Base-by-base conservation (phyloP, 2,888 invertebrate species). In the Drosophila greeni region DNA sequence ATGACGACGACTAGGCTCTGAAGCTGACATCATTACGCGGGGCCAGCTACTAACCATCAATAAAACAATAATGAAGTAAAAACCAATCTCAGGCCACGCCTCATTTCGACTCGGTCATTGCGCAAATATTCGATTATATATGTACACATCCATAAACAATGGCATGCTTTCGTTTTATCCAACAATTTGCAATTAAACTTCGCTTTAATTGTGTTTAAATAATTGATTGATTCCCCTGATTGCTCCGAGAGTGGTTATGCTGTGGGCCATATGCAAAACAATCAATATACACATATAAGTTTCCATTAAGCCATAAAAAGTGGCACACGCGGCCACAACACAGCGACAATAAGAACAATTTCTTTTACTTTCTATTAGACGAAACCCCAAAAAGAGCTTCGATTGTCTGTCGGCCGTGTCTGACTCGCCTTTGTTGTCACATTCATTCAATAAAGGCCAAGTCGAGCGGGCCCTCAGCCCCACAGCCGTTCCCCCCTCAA, bases 401-500 rank as follows among this genome's bases (percentile, higher is more conserved):
- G 72, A 73, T 43, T 42, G 64, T 67, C 72, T 57, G 59, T 62
- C 55, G 42, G 49, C 45, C 47, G 48, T 58, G 81, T 68, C 80
- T 58, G 82, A 66, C 74, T 66, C 71, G 61, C 73, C 60, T 75
- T 80, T 77, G 81, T 75, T 79, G 79, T 83, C 84, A 74, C 84
- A 83, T 72, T 78, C 82, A 83, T 83, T 83, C 84, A 84, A 84
- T 84, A 79, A 78, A 78, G 83, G 81, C 78, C 73, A 75, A 75
- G 78, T 67, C 73, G 53, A 47, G 29, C 12, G 64, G 59, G 60
- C 74, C 75, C 77, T 70, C 67, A 60, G 20, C 70, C 11, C 29
- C 40, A 16, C 56, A 16, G 11, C 42, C 23, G 40, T 14, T 33
- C 31, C 29, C 24, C 29, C 29, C 11, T 4, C 29, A 11, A 26